These are phyloP conservation scores for Calameuta idolon DNA, from an alignment of 2,888 invertebrate species.

Conservation along the genomic window DNA sequence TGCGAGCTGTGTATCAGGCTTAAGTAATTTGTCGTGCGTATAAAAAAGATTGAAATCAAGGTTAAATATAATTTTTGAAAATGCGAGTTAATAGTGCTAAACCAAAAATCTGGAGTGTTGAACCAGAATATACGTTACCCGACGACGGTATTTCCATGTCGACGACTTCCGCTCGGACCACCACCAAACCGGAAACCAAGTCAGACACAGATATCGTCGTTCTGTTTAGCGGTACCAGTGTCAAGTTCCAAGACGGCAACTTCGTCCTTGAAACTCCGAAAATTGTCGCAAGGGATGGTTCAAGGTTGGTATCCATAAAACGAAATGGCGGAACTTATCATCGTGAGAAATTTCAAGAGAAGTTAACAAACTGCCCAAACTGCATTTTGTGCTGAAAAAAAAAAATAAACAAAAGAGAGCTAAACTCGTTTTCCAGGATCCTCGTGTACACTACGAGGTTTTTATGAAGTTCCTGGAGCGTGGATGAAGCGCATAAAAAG, in stretches of 20 bases:
- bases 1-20: too few species aligned
- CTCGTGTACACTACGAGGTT: constrained; percentile 14
- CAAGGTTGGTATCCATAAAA: too few species aligned
- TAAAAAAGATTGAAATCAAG: too few species aligned
- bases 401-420: too few species aligned
- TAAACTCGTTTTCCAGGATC: constrained; percentile 7
- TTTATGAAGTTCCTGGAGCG: background rate
- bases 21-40: too few species aligned
- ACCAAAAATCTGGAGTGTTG: constrained; percentile 44
- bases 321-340: too few species aligned
- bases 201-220: constrained; percentile 24
- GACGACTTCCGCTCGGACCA: constrained; percentile 28
- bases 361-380: too few species aligned
- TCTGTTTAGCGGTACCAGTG: constrained; percentile 31
- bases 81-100: background rate
- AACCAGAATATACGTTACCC: constrained; percentile 30
- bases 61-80: background rate
- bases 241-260: constrained; percentile 26
- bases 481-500: background rate
- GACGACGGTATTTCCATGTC: constrained; percentile 48
- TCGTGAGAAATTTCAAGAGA: too few species aligned
- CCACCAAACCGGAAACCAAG: constrained; percentile 16
- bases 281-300: background rate
- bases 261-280: constrained; percentile 33
- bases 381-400: too few species aligned